Percentiles rank a stretch among this genome's conserved stretches.
Evolutionary conservation across 1,140 invertebrate species (phyloP).

Genomic region (Elysia chlorotica): DNA sequence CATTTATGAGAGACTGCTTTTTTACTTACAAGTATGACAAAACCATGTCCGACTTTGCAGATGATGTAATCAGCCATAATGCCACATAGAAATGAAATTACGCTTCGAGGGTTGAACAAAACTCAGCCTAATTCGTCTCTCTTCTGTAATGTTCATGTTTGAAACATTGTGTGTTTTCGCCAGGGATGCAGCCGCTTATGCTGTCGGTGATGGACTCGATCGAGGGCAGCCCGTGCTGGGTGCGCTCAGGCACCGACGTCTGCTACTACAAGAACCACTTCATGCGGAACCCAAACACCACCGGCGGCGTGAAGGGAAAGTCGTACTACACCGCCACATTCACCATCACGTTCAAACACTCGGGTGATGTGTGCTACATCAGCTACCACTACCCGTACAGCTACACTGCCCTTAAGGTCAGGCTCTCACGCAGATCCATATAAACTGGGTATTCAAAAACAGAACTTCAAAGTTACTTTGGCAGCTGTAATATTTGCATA

Average conservation of each 20-base stretch:
- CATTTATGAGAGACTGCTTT: too few relatives aligned
- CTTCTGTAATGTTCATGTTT: too few relatives aligned
- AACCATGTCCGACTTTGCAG: too few relatives aligned
- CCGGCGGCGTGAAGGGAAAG: constrained; percentile 63
- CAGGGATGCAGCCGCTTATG: constrained; percentile 88
- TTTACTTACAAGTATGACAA: too few relatives aligned
- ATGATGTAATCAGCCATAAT: too few relatives aligned
- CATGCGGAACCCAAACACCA: constrained; percentile 51
- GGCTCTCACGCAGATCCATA: too few relatives aligned
- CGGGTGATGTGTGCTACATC: constrained; percentile 89
- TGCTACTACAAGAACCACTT: constrained; percentile 75
- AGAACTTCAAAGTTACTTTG: too few relatives aligned
- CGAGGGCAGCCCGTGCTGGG: constrained; percentile 74
- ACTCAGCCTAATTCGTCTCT: too few relatives aligned
- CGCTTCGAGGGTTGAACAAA: too few relatives aligned
- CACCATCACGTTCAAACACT: constrained; percentile 88
- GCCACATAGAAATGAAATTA: too few relatives aligned
- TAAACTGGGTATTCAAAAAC: too few relatives aligned
- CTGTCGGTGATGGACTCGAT: constrained; percentile 79
- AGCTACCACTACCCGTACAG: constrained; percentile 98
- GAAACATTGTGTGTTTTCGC: not conserved
- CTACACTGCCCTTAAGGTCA: constrained; percentile 76
- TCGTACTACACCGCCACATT: constrained; percentile 90
- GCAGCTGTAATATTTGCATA: too few relatives aligned
- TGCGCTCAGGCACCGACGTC: constrained; percentile 75